Evolutionary conservation across 1,140 invertebrate species (phyloP).

Genomic region (Gyrodactylus bullatarudis): DNA sequence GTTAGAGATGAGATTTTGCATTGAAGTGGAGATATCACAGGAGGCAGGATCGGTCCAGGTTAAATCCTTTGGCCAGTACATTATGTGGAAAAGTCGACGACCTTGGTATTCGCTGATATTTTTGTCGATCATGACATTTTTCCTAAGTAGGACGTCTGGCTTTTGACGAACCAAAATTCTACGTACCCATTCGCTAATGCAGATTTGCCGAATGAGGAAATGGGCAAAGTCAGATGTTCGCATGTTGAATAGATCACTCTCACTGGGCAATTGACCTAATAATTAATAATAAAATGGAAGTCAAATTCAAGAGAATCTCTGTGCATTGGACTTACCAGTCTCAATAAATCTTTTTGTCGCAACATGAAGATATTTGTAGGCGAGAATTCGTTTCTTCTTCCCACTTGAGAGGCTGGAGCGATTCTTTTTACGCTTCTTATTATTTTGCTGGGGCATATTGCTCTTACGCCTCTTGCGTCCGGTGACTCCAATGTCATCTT

Average conservation of each 20-base stretch:
- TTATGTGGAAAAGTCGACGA: neutral
- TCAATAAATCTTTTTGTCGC: neutral
- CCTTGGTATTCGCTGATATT: neutral
- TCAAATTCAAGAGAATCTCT: neutral
- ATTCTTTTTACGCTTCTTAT: neutral
- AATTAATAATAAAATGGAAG: neutral
- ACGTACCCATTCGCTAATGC: neutral
- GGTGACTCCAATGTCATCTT: neutral
- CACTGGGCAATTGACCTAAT: neutral
- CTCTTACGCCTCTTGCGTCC: neutral
- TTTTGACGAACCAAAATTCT: neutral
- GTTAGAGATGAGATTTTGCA: neutral
- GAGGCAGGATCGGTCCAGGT: neutral
- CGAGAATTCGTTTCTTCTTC: neutral
- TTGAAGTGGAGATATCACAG: neutral
- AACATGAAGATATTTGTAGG: neutral
- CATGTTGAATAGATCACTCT: neutral
- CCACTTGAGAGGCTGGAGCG: neutral
- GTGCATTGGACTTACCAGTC: neutral
- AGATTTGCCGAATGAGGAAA: neutral
- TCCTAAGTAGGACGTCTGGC: neutral
- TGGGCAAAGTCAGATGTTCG: neutral
- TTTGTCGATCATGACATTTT: conserved; percentile 4
- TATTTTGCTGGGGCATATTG: neutral
- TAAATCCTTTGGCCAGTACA: conserved; percentile 1